These are phyloP conservation scores for Mythimna loreyi DNA, from an alignment of 2,888 invertebrate genomes.

Conservation along the genomic window DNA sequence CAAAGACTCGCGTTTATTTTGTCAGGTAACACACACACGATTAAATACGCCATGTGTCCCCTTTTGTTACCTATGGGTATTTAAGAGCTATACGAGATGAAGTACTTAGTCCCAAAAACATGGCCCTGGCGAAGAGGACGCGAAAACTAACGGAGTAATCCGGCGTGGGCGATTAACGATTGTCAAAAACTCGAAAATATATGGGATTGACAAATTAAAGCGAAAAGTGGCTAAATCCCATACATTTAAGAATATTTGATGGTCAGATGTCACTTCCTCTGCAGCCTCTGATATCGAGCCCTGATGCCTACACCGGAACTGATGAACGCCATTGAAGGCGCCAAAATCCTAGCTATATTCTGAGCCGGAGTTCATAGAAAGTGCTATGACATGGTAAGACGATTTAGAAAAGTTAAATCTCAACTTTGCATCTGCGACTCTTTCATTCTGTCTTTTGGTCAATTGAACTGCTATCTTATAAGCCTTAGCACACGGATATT, in stretches of 20 bases:
- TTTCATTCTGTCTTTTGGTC: conserved; percentile 16
- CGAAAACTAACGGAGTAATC: no score
- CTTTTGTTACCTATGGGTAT: no score
- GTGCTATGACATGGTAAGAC: background rate
- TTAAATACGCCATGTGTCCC: no score
- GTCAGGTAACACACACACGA: no score
- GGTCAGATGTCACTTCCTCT: background rate
- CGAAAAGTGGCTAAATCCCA: background rate
- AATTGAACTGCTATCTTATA: conserved; percentile 28
- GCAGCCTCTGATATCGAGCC: background rate
- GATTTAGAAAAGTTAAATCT: background rate
- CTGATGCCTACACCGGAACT: background rate
- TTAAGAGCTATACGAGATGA: no score
- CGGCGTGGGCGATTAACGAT: no score
- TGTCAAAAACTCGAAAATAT: background rate
- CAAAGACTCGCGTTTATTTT: no score
- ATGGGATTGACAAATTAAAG: background rate
- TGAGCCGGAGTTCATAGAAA: background rate
- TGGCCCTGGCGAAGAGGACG: no score
- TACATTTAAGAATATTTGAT: background rate
- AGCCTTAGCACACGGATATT: conserved; percentile 14
- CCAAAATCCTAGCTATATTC: background rate
- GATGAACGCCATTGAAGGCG: background rate
- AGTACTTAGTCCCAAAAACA: no score
- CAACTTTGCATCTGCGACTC: background rate